Evolutionary conservation across 2,888 invertebrate species (phyloP), one percentile per base, ranked within the genome.

Genomic region (Anthoptus insignis): DNA sequence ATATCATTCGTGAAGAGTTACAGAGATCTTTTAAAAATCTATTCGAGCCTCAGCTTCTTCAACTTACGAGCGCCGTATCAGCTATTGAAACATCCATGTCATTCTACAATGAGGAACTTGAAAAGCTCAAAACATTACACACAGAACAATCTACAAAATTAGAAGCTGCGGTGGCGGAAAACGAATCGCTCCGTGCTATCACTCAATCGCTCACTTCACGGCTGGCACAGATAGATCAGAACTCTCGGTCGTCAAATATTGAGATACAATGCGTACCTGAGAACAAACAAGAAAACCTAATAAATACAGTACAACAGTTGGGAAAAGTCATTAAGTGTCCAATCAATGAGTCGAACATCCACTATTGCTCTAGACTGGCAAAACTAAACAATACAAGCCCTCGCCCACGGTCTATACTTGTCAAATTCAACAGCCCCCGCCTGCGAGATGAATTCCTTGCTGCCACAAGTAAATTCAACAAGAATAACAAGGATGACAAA

Each of bases 381-480:
- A 63, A 63, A 24, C 14, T 56, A 8, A 63, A 56, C 29, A 34
- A 14, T 2, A 7, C 21, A 0, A 63, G 7, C n/a, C 1, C 27
- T 3, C 61, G 61, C 4, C 61, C 61, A 3, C 53, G 61, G 1
- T 61, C 61, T 24, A 37, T 61, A 11, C 4, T 63, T 3, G 54
- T 54, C n/a, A 47, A 63, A 21, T 63, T 63, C 21, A 32, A 16
- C 6, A 45, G 37, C 11, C 54, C 47, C 32, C 47, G 54, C 1
- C 29, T 21, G 2, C 52, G 61, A 3, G 54, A 63, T 32, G 29
- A 29, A 3, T 54, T 54, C n/a, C 19, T 63, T n/a, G 61, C 61
- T 11, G 53, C 37, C 32, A 16, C 29, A 1, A 54, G 42, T 7
- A 29, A 54, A 4, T 63, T 34, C 24, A 63, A 63, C 21, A 63